Percentiles rank a stretch among this genome's conserved stretches.
These are phyloP conservation scores for Pongo pygmaeus DNA, from an alignment of 2,113 vertebrate genomes.

Conservation along the genomic window DNA sequence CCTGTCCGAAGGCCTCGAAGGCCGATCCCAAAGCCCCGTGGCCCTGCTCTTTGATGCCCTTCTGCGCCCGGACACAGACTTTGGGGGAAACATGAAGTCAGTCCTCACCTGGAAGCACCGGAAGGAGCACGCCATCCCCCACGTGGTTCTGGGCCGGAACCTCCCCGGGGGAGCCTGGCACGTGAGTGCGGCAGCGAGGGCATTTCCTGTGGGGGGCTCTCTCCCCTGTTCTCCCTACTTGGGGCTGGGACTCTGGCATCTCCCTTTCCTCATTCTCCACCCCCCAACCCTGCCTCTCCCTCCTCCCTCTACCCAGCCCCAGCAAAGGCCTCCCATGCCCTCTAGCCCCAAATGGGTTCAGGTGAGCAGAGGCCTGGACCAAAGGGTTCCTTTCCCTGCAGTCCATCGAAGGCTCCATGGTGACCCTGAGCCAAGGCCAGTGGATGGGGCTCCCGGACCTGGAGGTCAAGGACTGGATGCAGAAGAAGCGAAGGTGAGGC, in stretches of 20 bases:
- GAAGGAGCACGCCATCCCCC: conserved; percentile 79
- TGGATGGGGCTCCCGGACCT: conserved; percentile 91
- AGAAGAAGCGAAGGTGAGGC: conserved; percentile 83
- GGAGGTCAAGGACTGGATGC: conserved; percentile 87
- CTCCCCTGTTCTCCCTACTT: fast-evolving
- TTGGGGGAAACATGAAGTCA: conserved; percentile 83
- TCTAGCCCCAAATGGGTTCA: fast-evolving
- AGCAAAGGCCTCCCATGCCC: not conserved
- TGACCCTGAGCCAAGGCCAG: conserved; percentile 88
- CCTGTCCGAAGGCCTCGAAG: conserved; percentile 89
- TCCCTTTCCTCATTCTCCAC: no score
- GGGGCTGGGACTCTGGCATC: not conserved
- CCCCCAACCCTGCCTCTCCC: fast-evolving
- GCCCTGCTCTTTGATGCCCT: conserved; percentile 89
- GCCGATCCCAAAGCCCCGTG: conserved; percentile 85
- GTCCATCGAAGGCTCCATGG: conserved; percentile 89
- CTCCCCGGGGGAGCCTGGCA: conserved; percentile 89
- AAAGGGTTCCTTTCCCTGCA: conserved; percentile 24
- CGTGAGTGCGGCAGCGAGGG: conserved; percentile 74
- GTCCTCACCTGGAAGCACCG: conserved; percentile 84
- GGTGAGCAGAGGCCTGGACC: not conserved
- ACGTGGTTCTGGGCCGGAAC: conserved; percentile 87
- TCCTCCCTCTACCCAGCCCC: fast-evolving
- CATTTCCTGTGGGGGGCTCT: no score
- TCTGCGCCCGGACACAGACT: conserved; percentile 87